phyloP scores from a whole-genome alignment of 92 coral and sea anemone species.

The Virgularia gustaviana region DNA sequence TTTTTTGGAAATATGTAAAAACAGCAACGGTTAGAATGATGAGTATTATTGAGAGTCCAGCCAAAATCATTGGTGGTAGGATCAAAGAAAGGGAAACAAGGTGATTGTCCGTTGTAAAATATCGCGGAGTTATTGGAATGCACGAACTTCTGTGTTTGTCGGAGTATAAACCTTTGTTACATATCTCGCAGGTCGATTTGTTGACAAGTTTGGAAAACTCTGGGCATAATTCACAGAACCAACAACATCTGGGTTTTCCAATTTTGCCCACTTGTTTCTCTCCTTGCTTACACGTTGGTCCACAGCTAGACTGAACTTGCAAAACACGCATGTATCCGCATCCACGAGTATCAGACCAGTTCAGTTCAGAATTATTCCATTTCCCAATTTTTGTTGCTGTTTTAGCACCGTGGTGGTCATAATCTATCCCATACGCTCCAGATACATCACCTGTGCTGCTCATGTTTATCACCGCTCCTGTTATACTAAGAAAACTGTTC shows the following conservation, averaged over 20 bases:
- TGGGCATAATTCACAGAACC: conserved; percentile 12
- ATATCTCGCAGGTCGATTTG: conserved; percentile 57
- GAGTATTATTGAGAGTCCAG: conserved; percentile 47
- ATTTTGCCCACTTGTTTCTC: neutral
- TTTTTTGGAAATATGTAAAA: neutral
- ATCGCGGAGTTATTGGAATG: conserved; percentile 45
- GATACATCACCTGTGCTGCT: conserved; percentile 32
- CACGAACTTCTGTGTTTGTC: conserved; percentile 55
- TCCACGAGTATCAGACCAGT: neutral
- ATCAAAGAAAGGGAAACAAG: conserved; percentile 6
- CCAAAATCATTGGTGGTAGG: conserved; percentile 38
- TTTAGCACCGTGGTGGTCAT: neutral
- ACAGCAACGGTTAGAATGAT: conserved; percentile 25
- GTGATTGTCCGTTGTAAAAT: conserved; percentile 23
- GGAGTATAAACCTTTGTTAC: conserved; percentile 56
- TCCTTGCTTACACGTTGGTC: neutral
- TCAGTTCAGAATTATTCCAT: conserved; percentile 37
- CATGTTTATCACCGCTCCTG: conserved; percentile 31
- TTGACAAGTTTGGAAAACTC: neutral
- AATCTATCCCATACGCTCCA: conserved; percentile 24
- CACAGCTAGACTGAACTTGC: conserved; percentile 9
- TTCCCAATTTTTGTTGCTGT: conserved; percentile 3
- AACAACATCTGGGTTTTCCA: conserved; percentile 6
- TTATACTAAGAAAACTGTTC: conserved; percentile 23
- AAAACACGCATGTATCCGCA: no score